These are phyloP conservation scores for Hassar affinis DNA, from an alignment of 2,113 vertebrate species.

Conservation along the genomic window DNA sequence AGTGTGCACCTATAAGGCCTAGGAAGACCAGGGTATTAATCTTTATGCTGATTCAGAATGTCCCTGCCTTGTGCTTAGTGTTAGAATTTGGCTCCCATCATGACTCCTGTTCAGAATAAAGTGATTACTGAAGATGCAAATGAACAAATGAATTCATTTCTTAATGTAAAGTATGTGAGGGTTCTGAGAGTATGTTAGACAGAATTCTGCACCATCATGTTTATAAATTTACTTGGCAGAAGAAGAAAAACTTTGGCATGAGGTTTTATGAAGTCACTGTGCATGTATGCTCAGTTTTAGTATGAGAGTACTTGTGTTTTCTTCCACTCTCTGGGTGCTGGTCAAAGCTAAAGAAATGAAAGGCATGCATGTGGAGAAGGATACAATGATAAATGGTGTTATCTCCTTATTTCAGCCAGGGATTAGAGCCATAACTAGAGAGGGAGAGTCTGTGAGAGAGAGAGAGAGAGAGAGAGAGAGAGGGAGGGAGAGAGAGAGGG, in stretches of 20 bases:
- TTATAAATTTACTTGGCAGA: slow-evolving; percentile 2
- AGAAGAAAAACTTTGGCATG: not conserved
- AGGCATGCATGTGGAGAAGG: not conserved
- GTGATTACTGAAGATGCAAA: not conserved
- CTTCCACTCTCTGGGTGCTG: not conserved
- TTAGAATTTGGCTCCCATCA: not conserved
- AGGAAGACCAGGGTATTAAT: not conserved
- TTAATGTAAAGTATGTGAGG: not conserved
- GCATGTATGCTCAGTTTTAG: not conserved
- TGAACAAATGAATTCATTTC: not conserved
- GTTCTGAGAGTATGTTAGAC: not conserved
- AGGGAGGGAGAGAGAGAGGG: not conserved
- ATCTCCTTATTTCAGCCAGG: slow-evolving; percentile 35
- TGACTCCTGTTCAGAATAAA: not conserved
- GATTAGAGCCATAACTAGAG: not conserved
- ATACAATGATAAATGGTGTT: slow-evolving; percentile 29
- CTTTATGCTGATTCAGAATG: not conserved
- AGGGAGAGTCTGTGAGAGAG: not conserved
- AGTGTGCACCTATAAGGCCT: too few species aligned
- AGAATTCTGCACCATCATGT: not conserved
- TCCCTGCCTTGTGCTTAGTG: not conserved
- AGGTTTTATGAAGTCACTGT: not conserved
- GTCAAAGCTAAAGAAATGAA: not conserved
- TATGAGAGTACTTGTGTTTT: not conserved
- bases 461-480: not conserved